phyloP scores from a whole-genome alignment of 2,888 invertebrate species.

The Ormyrus labotus region DNA sequence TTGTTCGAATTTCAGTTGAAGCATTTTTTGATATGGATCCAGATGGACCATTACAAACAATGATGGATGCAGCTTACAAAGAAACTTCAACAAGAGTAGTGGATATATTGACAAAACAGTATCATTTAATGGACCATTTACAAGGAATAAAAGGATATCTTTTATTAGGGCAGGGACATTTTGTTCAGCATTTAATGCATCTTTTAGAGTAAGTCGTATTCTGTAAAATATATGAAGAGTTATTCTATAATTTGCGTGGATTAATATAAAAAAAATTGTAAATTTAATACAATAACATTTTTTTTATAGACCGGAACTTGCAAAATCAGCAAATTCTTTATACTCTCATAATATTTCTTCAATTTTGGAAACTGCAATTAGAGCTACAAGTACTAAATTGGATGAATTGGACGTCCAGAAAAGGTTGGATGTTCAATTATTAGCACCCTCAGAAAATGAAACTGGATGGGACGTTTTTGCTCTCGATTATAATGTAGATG shows the following conservation, averaged over 20 bases:
- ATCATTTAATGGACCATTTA: conserved; percentile 92
- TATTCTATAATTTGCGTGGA: neutral
- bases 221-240: conserved; percentile 1
- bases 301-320: conserved; percentile 86
- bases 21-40: conserved; percentile 83
- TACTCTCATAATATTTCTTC: conserved; percentile 92
- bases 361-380: conserved; percentile 89
- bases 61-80: conserved; percentile 89
- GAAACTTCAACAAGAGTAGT: conserved; percentile 92
- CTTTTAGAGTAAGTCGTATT: conserved; percentile 86
- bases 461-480: conserved; percentile 92
- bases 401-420: conserved; percentile 94
- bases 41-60: conserved; percentile 86
- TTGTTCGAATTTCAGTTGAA: conserved; percentile 76
- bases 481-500: conserved; percentile 91
- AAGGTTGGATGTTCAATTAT: conserved; percentile 88
- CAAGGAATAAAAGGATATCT: conserved; percentile 93
- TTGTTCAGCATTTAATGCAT: conserved; percentile 95
- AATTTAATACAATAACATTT: neutral
- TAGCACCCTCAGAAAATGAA: conserved; percentile 82
- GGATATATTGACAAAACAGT: conserved; percentile 90
- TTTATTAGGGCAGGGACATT: conserved; percentile 96
- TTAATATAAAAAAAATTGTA: neutral
- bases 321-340: conserved; percentile 89
- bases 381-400: conserved; percentile 95